phyloP scores from a whole-genome alignment of 2,888 invertebrate species.

The Heterodera filipjevi region DNA sequence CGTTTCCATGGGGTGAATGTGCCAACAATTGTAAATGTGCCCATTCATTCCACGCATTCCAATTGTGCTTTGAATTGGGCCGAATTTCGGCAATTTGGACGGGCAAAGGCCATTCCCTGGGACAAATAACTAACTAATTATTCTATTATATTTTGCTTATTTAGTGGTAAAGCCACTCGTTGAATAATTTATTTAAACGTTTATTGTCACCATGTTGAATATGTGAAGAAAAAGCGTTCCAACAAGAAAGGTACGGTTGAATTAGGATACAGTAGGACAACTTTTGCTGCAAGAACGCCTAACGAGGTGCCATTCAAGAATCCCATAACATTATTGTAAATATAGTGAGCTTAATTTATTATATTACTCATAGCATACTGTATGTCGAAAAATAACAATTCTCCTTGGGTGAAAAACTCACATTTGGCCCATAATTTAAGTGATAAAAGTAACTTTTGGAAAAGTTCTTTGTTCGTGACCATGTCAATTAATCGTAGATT shows the following conservation, averaged over 20 bases:
- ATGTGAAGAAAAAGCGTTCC: slow-evolving; percentile 96
- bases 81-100: slow-evolving; percentile 2
- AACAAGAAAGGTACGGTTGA: slow-evolving; percentile 90
- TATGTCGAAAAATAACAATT: neutral
- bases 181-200: no score
- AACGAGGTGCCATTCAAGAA: slow-evolving; percentile 93
- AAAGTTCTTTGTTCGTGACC: neutral
- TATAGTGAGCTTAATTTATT: slow-evolving; percentile 64
- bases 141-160: no score
- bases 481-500: neutral
- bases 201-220: slow-evolving; percentile 80
- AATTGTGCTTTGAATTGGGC: neutral
- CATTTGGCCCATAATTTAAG: slow-evolving; percentile 8
- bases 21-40: slow-evolving; percentile 38
- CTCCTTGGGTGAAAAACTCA: neutral
- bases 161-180: no score
- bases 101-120: neutral
- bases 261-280: slow-evolving; percentile 96
- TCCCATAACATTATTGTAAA: slow-evolving; percentile 95
- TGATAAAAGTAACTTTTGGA: neutral
- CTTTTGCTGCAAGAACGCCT: slow-evolving; percentile 98
- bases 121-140: no score
- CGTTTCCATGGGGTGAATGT: no score
- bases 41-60: neutral
- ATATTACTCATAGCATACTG: no score